Evolutionary conservation across 2,797 vertebrate genomes (phyloP).

Genomic region (Coccyzus lansbergi): DNA sequence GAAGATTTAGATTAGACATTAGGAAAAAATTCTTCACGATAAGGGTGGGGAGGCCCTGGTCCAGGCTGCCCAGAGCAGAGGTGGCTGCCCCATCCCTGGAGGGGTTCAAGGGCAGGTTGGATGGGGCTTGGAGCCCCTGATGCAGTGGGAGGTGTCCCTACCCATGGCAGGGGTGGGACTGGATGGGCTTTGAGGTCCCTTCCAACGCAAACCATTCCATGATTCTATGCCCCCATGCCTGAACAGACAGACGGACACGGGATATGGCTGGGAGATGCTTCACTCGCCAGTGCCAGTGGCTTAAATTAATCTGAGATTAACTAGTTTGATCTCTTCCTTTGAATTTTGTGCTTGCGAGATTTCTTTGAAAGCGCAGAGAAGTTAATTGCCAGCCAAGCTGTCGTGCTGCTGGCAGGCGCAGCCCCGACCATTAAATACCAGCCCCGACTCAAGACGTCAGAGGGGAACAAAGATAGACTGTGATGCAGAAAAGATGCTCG

Average conservation of each 20-base stretch:
- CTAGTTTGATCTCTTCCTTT: background rate
- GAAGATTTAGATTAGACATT: too few species aligned
- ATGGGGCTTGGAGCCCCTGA: too few species aligned
- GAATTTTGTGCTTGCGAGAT: background rate
- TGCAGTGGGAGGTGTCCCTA: too few species aligned
- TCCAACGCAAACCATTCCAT: too few species aligned
- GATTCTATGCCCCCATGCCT: too few species aligned
- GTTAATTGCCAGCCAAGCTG: constrained; percentile 18
- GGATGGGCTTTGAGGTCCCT: too few species aligned
- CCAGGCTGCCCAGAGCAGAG: too few species aligned
- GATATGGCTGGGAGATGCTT: background rate
- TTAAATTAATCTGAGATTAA: constrained; percentile 17
- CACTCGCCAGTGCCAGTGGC: rapidly evolving
- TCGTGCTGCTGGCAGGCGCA: background rate
- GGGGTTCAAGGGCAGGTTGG: too few species aligned
- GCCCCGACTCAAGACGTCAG: constrained; percentile 22
- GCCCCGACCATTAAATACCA: background rate
- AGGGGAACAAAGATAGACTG: constrained; percentile 48
- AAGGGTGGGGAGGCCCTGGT: too few species aligned
- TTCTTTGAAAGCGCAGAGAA: background rate
- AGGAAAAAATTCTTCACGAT: too few species aligned
- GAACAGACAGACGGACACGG: rapidly evolving
- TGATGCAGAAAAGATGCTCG: constrained; percentile 41
- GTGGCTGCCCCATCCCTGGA: too few species aligned
- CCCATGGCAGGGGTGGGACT: too few species aligned